A percentile compares a stretch with the other conserved stretches of the same genome.
Conservation (phyloP, 1,140 invertebrate genomes). For the Carposina sasakii region DNA sequence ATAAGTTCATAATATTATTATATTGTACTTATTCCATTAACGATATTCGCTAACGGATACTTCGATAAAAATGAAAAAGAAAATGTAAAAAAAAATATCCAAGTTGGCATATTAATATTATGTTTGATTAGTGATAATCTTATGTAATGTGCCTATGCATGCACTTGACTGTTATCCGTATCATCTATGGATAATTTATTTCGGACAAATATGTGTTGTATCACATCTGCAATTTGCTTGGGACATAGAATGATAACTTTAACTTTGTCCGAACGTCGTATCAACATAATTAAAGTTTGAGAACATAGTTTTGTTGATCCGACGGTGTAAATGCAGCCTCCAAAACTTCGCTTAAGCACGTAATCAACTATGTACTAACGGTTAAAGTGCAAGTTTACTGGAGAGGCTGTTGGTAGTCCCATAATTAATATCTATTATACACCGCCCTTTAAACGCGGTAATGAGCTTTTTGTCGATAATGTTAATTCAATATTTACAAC, state of each 20-base stretch:
- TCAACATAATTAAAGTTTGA: no score
- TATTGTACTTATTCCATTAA: constrained; percentile 71
- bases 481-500: constrained; percentile 37
- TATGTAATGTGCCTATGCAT: constrained; percentile 68
- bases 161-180: constrained; percentile 53
- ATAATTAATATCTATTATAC: no score
- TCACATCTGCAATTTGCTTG: constrained; percentile 34
- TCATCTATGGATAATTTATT: constrained; percentile 45
- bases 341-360: no score
- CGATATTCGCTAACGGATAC: constrained; percentile 67
- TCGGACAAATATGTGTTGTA: constrained; percentile 30
- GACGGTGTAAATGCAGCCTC: no score
- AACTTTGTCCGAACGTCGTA: no score
- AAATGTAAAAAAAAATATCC: constrained; percentile 57
- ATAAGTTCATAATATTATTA: constrained; percentile 65
- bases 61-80: constrained; percentile 56
- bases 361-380: no score
- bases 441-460: no score
- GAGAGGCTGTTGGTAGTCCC: no score
- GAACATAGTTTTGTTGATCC: no score
- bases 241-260: no score
- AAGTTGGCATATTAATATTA: constrained; percentile 69
- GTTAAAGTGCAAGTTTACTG: no score
- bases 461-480: constrained; percentile 48
- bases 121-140: constrained; percentile 67